A percentile compares a stretch with the other conserved stretches of the same genome.
Evolutionary conservation across 2,113 vertebrate genomes (phyloP).

Genomic region (Melanerpes formicivorus): DNA sequence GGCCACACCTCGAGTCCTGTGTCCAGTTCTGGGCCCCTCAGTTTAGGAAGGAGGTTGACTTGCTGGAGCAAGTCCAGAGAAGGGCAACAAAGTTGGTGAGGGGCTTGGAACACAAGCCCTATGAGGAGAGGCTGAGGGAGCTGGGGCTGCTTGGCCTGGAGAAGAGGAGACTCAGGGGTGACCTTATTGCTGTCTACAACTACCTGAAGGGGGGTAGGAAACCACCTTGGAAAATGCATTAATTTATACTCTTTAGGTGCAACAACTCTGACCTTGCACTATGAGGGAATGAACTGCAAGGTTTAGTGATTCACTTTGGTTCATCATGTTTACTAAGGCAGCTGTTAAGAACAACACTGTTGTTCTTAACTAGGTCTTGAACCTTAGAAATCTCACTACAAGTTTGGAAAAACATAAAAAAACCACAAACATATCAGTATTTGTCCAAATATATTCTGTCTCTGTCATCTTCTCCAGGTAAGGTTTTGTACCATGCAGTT

Average conservation of each 20-base stretch:
- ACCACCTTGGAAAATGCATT: neutral
- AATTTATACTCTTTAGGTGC: neutral
- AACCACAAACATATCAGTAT: neutral
- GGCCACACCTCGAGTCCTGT: too few relatives aligned
- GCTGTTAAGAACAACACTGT: neutral
- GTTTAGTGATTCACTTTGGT: neutral
- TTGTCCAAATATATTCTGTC: neutral
- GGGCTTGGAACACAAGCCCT: too few relatives aligned
- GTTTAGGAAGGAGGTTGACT: too few relatives aligned
- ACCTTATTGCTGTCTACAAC: too few relatives aligned
- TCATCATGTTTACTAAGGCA: neutral
- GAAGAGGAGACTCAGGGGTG: too few relatives aligned
- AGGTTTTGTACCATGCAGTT: neutral
- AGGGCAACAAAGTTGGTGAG: too few relatives aligned
- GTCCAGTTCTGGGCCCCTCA: too few relatives aligned
- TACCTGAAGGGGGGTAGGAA: neutral
- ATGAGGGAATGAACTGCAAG: neutral
- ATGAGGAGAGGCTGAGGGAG: too few relatives aligned
- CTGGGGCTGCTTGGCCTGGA: too few relatives aligned
- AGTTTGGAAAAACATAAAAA: neutral
- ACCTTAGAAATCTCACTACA: neutral
- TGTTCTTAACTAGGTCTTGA: too few relatives aligned
- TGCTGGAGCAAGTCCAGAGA: too few relatives aligned
- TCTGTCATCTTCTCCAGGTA: neutral
- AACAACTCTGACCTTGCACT: neutral